Base-by-base conservation (phyloP, 2,888 invertebrate genomes). In the Panzeria rudis region DNA sequence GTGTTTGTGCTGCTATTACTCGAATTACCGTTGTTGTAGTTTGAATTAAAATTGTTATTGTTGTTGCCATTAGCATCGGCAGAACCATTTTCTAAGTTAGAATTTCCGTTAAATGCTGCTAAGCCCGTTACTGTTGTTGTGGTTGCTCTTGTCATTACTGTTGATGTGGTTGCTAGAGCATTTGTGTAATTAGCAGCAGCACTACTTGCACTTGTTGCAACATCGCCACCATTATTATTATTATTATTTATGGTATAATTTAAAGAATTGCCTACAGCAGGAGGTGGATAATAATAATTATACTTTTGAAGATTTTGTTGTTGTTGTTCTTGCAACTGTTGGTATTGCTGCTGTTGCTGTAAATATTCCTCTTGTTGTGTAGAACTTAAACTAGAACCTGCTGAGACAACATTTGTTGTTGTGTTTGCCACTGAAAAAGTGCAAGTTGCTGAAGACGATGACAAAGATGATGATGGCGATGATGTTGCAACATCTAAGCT, bases 61-160 rank as follows among this genome's bases (percentile, higher is more conserved):
- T 87, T 88, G 86, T 87, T 90, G 80, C 38, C 35, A 69, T 71
- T 75, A 61, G 69, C 72, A 81, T 88, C 88, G 88, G 87, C 87
- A 87, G 88, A 87, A 88, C 90, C 88, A 89, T 88, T 90, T 85
- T 85, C 85, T 89, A 89, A 88, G 91, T 88, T 91, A 84, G 90
- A 88, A 89, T 91, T 90, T 91, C 90, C 90, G 91, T 91, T 91
- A 89, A 91, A 91, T 89, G 91, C 88, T 87, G 90, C 88, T 87
- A 89, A 90, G 89, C 89, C 88, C 86, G 91, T 89, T 88, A 87
- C 81, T n/a, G 59, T 17, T 47, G 71, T 41, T 35, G 82, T 52
- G 3, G 52, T 17, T 47, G 71, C 35, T 35, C 76, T 52, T 2
- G 52, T 32, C 9, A 61, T 20, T 52, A 59, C 64, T 25, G 38